Base-by-base conservation (phyloP, 2,888 invertebrate species). In the Idaea dimidiata region DNA sequence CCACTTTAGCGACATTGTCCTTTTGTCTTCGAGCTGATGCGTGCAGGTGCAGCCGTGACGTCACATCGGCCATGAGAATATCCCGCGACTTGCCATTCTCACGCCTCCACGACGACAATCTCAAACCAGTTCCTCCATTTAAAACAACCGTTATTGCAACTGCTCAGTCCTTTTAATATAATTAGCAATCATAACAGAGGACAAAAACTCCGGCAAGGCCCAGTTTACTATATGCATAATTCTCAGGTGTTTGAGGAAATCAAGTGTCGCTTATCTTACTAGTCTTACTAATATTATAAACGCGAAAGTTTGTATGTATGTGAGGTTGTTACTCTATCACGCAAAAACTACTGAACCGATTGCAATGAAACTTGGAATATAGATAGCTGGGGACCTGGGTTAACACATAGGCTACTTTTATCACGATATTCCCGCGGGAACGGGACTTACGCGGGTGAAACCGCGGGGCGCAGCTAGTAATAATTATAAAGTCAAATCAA, bases 31-130 rank as follows among this genome's bases (percentile, higher is more conserved):
- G 65, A 32, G 71, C 71, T 74, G 74, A 76, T 74, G 73, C 70
- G 71, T 82, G 87, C 90, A 91, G 91, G 91, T 91, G 89, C 81
- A 78, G 74, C 71, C 76, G 73, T 88, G 90, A 89, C 88, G 88
- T 88, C 86, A 88, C 72, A 68, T 53, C 70, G 81, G 69, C 89
- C 88, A 84, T 91, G 91, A 88, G 89, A 89, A 87, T 84, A 83
- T 81, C 79, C 86, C 82, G 75, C 79, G 79, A 81, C 79, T 83
- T 76, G 84, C 87, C 85, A 87, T 87, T 91, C 91, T 89, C 91
- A 91, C 91, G 91, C 90, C 91, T 88, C 81, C 89, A 76, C 73
- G 78, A 81, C 82, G 83, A 83, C 86, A 83, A 81, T 83, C 80
- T 78, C 80, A 80, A 88, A 89, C 91, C 87, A 82, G 90, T 89